Conservation (phyloP, 1,140 invertebrate genomes). For the Ctenoplectra terminalis region DNA sequence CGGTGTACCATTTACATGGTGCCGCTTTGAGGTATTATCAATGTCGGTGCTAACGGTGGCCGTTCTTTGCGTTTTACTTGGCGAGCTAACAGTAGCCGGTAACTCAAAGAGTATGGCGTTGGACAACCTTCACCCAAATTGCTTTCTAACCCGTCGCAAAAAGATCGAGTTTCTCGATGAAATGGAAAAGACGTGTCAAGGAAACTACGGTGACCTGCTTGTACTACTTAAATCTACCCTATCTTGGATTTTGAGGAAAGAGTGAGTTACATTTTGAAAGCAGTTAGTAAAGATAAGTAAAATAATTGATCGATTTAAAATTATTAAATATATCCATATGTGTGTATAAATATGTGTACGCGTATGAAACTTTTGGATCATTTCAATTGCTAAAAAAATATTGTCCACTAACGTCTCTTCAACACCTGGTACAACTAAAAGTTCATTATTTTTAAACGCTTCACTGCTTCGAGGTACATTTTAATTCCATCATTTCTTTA, state of each 20-base stretch:
- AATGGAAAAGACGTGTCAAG: background rate
- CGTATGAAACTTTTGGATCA: too few species aligned
- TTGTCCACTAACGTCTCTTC: too few species aligned
- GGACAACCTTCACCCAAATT: constrained; percentile 1
- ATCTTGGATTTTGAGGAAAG: too few species aligned
- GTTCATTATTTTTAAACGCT: background rate
- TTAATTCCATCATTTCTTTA: background rate
- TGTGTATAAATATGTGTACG: too few species aligned
- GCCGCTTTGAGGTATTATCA: background rate
- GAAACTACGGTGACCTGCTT: background rate
- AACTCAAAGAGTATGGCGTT: background rate
- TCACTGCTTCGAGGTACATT: background rate
- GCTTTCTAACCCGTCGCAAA: background rate
- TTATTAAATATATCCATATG: too few species aligned
- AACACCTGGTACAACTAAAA: background rate
- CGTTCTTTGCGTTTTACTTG: background rate
- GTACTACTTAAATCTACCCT: too few species aligned
- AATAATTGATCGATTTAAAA: too few species aligned
- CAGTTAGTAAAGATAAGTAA: too few species aligned
- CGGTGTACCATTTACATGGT: background rate
- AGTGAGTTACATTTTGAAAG: too few species aligned
- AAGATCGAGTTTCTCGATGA: background rate
- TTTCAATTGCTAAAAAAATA: background rate
- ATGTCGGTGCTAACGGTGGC: background rate
- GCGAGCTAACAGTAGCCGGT: background rate